phyloP scores from a whole-genome alignment of 2,797 vertebrate species.

The Acropternis orthonyx region DNA sequence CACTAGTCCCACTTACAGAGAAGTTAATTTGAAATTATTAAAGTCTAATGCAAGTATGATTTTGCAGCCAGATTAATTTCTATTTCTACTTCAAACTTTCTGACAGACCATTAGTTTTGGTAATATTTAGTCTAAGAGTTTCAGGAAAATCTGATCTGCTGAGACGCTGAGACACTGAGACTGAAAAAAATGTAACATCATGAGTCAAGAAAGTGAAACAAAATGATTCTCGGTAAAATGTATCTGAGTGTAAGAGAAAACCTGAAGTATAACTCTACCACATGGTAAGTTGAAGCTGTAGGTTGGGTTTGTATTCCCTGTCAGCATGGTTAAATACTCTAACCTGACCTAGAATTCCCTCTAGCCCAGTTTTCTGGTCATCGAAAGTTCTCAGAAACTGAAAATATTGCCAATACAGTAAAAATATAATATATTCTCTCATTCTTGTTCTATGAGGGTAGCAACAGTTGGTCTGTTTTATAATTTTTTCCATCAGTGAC shows the following conservation, averaged over 20 bases:
- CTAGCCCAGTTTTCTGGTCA: not conserved
- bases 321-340: not conserved
- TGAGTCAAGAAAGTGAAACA: not conserved
- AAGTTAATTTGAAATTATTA: not conserved
- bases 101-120: not conserved
- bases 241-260: not conserved
- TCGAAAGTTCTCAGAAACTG: not conserved
- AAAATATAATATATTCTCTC: not conserved
- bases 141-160: not conserved
- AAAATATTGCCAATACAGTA: not conserved
- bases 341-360: not conserved
- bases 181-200: not conserved
- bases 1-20: not conserved
- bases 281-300: not conserved
- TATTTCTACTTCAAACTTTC: not conserved
- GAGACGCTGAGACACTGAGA: not conserved
- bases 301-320: not conserved
- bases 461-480: not conserved
- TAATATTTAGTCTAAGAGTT: not conserved
- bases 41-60: not conserved
- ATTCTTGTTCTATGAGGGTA: not conserved
- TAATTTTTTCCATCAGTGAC: slow-evolving; percentile 30
- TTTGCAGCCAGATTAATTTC: not conserved
- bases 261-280: not conserved
- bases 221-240: not conserved